A percentile compares a stretch with the other conserved stretches of the same genome.
Conservation (phyloP, 2,113 vertebrate genomes). For the Hypanus sabinus region DNA sequence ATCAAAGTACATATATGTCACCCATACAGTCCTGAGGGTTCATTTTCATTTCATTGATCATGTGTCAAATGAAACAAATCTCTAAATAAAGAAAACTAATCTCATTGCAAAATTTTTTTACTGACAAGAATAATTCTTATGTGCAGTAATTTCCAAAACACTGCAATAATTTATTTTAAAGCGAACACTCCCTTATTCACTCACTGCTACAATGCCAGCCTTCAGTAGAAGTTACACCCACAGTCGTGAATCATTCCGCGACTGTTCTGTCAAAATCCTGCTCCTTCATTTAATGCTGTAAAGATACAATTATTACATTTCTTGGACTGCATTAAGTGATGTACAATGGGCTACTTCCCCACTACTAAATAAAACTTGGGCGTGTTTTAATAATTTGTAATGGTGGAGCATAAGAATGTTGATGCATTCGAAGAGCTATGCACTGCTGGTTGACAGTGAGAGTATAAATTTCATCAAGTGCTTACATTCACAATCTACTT, state of each 20-base stretch:
- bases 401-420: neutral
- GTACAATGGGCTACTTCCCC: constrained; percentile 10
- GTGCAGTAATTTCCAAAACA: neutral
- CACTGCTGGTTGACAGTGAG: neutral
- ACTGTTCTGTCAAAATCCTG: neutral
- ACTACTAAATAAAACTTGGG: constrained; percentile 3
- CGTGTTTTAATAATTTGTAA: constrained; percentile 16
- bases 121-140: neutral
- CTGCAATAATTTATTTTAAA: constrained; percentile 12
- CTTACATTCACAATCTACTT: constrained; percentile 19
- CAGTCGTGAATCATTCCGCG: neutral
- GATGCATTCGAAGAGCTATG: constrained; percentile 5
- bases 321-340: neutral
- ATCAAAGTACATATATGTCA: too few species aligned
- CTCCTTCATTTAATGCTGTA: neutral
- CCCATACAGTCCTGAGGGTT: too few species aligned
- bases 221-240: neutral
- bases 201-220: neutral
- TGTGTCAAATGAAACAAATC: too few species aligned
- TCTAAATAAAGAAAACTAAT: too few species aligned
- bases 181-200: neutral
- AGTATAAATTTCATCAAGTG: constrained; percentile 9
- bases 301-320: neutral
- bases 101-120: too few species aligned
- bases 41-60: too few species aligned